Conservation (phyloP, 2,113 vertebrate species). For the Peromyscus leucopus region DNA sequence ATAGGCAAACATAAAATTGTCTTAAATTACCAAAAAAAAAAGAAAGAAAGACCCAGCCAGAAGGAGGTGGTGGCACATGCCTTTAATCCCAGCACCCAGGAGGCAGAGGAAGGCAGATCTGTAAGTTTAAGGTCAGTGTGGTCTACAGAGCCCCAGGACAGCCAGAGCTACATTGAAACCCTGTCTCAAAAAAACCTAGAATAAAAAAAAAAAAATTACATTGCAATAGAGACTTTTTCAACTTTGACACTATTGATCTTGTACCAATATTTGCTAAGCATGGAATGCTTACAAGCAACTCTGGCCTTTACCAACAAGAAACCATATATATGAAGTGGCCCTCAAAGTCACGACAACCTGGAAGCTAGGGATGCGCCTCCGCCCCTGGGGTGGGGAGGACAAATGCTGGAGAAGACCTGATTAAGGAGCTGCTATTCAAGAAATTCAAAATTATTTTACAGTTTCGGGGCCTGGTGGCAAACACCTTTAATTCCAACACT, state of each 20-base stretch:
- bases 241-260: not conserved
- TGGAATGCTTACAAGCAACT: not conserved
- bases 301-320: not conserved
- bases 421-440: not conserved
- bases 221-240: not conserved
- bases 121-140: not conserved
- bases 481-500: not conserved
- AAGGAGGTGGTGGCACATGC: not conserved
- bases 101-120: not conserved
- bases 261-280: not conserved
- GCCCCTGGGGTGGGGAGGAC: not conserved
- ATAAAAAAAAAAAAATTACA: not conserved
- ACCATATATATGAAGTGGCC: not conserved
- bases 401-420: too few species aligned
- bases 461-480: too few species aligned
- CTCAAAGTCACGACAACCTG: not conserved
- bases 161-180: not conserved
- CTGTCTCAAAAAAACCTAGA: not conserved
- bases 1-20: not conserved
- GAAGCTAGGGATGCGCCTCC: not conserved
- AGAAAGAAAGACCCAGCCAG: not conserved
- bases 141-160: not conserved
- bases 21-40: not conserved
- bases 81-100: not conserved
- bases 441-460: not conserved